Base-by-base conservation (phyloP, 2,888 invertebrate genomes). In the Plagodis pulveraria region DNA sequence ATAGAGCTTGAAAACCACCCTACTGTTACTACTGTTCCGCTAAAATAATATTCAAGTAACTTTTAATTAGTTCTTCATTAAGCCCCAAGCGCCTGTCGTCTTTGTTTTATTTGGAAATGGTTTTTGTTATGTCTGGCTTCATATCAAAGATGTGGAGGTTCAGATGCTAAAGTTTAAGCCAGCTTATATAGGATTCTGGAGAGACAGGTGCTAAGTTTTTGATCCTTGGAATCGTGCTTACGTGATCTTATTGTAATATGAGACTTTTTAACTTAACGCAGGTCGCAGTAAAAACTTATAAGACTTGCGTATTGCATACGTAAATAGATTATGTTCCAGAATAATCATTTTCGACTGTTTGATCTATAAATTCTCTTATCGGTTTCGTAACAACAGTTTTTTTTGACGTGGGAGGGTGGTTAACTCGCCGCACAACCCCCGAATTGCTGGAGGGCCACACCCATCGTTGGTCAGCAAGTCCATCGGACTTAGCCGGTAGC, bases 51-150 rank as follows among this genome's bases (percentile, higher is more conserved):
- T 66, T 63, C 69, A 65, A 72, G 78, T 76, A 79, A 83, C 74
- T 82, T 83, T 83, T 83, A 84, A 84, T 83, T 81, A 84, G 80
- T 76, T 77, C 71, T 78, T 81, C 79, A 80, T 81, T 82, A 80
- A 74, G 71, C 72, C 69, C 68, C 63, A 64, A 60, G 69, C 56
- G 63, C 63, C 10, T 66, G 69, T 73, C 74, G 74, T 71, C 63
- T 66, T 72, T 75, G 74, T 77, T 81, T 81, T 78, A 78, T 80
- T 81, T 77, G 73, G 65, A 69, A 71, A 78, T 70, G 70, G 70
- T 77, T 76, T 79, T 77, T 78, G 76, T 75, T 71, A 52, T 69
- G 75, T 74, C 76, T 74, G 74, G 63, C 58, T 68, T 64, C 50
- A 40, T 65, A 63, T 58, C 52, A 41, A 38, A 43, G 62, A 52